Evolutionary conservation across 2,888 invertebrate species (phyloP).

Genomic region (Melanargia galathea): DNA sequence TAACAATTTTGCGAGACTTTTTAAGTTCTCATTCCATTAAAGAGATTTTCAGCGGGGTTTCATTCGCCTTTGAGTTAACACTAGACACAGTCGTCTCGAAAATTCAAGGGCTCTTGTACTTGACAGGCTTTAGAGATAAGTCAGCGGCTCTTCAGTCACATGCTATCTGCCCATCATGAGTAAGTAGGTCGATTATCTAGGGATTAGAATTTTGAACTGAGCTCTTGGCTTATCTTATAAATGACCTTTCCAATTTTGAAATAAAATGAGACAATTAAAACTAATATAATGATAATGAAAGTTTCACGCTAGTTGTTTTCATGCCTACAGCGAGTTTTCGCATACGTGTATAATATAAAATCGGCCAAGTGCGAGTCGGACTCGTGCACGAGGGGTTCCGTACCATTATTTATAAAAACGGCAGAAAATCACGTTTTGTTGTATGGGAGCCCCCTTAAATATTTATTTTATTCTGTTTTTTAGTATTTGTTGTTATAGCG

Average conservation of each 20-base stretch:
- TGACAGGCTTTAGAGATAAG: constrained; percentile 15
- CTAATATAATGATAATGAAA: background rate
- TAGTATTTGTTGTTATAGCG: no score
- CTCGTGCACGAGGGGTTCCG: no score
- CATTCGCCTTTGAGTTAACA: background rate
- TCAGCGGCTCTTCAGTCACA: constrained; percentile 8
- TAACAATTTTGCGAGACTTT: background rate
- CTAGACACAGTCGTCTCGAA: background rate
- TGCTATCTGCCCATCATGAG: constrained; percentile 3
- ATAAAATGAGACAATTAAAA: background rate
- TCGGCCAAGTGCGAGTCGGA: no score
- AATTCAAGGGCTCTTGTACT: background rate
- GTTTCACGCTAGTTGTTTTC: no score
- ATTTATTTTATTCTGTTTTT: no score
- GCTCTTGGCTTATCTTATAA: background rate
- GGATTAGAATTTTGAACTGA: background rate
- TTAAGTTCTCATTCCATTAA: background rate
- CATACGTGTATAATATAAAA: no score
- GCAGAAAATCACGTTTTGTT: no score
- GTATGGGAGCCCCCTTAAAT: no score
- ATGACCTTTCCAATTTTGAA: background rate
- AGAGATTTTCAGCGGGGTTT: background rate
- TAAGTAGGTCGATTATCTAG: constrained; percentile 3
- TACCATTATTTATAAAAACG: no score
- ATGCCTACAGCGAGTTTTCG: no score